Base-by-base conservation (phyloP, 2,113 vertebrate species). In the Gadus macrocephalus region DNA sequence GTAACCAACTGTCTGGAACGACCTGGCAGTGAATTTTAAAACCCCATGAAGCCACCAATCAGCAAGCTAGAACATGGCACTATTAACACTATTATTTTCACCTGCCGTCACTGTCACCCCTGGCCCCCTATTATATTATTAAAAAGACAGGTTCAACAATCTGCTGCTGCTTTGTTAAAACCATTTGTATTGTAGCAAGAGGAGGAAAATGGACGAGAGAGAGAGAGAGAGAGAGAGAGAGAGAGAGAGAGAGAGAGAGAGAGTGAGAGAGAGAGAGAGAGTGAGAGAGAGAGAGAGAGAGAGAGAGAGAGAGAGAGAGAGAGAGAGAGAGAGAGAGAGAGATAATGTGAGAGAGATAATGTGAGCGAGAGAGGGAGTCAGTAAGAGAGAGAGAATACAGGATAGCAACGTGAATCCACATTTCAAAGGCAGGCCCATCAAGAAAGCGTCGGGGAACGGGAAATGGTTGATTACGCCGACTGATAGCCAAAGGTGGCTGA, bases 81-180 rank as follows among this genome's bases (percentile, higher is more conserved):
- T n/a, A n/a, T n/a, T n/a, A 85, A 81, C 69, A 75, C 68, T 83
- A 78, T 90, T 85, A 88, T 91, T 89, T 90, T 89, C 85, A 83
- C 79, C 81, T 69, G 76, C 78, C 74, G 71, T 79, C 79, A 72
- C 67, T 67, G 76, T 87, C 81, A 90, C 89, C 86, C 79, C 66
- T 86, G 74, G 53, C 76, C 79, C 81, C 76, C 70, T 80, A 86
- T 88, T 89, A 86, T 22, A 25, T 61, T 61, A 77, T 89, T 83
- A 74, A 89, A 84, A 89, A 87, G 77, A 79, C 53, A 75, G 81
- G 74, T 88, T 85, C 83, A 81, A 81, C 81, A 79, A 73, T 83
- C 68, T 85, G 85, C 83, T 85, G 77, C 15, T 28, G 69, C 78
- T 66, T 59, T 78, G 77, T 76, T 31, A 70, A 64, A 28, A 67